Evolutionary conservation across 2,888 invertebrate genomes (phyloP).

Genomic region (Drosophila formosana): DNA sequence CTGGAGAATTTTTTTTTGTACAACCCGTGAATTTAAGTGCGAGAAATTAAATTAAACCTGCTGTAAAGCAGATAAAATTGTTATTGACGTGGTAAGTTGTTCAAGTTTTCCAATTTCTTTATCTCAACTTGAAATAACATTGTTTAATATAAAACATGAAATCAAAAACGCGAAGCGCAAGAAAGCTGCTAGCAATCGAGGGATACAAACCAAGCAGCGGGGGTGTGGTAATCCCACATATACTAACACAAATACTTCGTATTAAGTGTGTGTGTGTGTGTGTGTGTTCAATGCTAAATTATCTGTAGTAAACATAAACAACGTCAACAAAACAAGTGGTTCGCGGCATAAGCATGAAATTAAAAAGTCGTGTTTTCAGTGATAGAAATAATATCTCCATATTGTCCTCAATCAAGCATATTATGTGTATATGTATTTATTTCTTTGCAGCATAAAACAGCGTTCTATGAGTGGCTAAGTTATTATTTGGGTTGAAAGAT

Average conservation of each 20-base stretch:
- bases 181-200: constrained; percentile 28
- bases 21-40: constrained; percentile 65
- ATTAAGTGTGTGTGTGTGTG: constrained; percentile 30
- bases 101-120: constrained; percentile 31
- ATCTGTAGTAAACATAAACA: constrained; percentile 52
- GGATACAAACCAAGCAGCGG: constrained; percentile 39
- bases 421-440: not conserved
- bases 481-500: not conserved
- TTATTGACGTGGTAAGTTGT: constrained; percentile 80
- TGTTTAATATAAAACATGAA: constrained; percentile 13
- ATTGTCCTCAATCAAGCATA: constrained; percentile 4
- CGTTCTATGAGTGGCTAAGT: not conserved
- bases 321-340: constrained; percentile 9
- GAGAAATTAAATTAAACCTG: constrained; percentile 71
- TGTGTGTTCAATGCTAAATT: constrained; percentile 27
- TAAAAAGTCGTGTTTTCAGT: not conserved
- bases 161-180: constrained; percentile 24
- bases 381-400: not conserved
- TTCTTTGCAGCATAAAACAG: constrained; percentile 4
- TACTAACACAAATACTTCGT: constrained; percentile 36
- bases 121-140: constrained; percentile 1
- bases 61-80: constrained; percentile 72
- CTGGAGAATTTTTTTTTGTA: constrained; percentile 50
- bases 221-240: constrained; percentile 54
- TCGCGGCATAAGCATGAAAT: not conserved